Evolutionary conservation across 2,888 invertebrate species (phyloP).

Genomic region (Orthosia incerta): DNA sequence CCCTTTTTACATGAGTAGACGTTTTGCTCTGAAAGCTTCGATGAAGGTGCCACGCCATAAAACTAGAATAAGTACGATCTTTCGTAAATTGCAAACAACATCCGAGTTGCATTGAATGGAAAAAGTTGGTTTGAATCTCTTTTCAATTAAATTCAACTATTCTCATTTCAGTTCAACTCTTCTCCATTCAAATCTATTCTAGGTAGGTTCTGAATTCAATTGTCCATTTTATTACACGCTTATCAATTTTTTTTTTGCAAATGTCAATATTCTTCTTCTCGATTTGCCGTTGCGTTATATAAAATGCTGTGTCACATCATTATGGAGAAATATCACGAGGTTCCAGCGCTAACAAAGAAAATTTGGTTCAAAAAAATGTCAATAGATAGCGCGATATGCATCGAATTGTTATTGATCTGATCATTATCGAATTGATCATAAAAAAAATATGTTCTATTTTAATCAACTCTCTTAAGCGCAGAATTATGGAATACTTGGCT

Average conservation of each 20-base stretch:
- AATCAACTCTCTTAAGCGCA: too few relatives aligned
- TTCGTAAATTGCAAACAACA: slow-evolving; percentile 15
- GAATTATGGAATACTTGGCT: too few relatives aligned
- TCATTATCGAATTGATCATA: too few relatives aligned
- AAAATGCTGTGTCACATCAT: background rate
- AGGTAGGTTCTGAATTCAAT: background rate
- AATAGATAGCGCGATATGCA: too few relatives aligned
- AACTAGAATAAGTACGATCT: background rate
- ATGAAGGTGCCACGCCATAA: slow-evolving; percentile 6
- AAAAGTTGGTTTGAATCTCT: background rate
- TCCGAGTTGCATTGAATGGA: background rate
- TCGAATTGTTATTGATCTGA: too few relatives aligned
- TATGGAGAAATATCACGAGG: too few relatives aligned
- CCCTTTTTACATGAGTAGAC: slow-evolving; percentile 14
- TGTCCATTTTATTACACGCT: background rate
- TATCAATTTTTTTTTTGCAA: background rate
- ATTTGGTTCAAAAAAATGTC: too few relatives aligned
- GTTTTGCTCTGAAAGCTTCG: slow-evolving; percentile 17
- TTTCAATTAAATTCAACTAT: background rate
- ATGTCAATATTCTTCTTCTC: background rate
- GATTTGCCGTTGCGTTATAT: background rate
- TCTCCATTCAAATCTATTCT: background rate
- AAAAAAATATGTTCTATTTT: too few relatives aligned
- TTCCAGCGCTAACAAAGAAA: too few relatives aligned
- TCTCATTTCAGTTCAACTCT: slow-evolving; percentile 3